A percentile compares a stretch with the other conserved stretches of the same genome.
phyloP scores from a whole-genome alignment of 2,113 vertebrate genomes.

The Oncorhynchus keta region DNA sequence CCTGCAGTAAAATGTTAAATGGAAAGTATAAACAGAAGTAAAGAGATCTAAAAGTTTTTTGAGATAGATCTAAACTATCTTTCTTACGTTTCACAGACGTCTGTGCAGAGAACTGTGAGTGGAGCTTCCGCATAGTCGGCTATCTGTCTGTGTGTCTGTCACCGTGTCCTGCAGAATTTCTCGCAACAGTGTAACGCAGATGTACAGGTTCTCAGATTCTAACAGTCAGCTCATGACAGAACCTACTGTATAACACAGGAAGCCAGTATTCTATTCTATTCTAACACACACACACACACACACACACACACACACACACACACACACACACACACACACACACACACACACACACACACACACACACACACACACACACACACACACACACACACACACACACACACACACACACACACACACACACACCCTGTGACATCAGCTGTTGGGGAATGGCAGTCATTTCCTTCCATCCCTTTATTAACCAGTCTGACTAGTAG shows the following conservation, averaged over 20 bases:
- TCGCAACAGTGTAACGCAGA: too few species aligned
- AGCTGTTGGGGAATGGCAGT: background rate
- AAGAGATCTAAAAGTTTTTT: background rate
- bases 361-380: too few species aligned
- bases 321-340: too few species aligned
- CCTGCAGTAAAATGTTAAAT: too few species aligned
- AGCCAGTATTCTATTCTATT: constrained; percentile 2
- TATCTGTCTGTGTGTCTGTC: background rate
- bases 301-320: too few species aligned
- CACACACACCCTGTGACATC: too few species aligned
- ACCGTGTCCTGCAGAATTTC: background rate
- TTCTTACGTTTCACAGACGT: too few species aligned
- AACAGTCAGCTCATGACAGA: background rate
- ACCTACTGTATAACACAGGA: background rate
- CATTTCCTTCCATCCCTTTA: background rate
- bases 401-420: too few species aligned
- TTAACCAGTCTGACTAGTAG: background rate
- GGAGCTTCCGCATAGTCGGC: background rate
- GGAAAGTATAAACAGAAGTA: background rate
- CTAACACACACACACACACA: background rate
- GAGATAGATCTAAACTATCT: too few species aligned
- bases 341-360: too few species aligned
- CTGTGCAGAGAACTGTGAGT: background rate
- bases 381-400: too few species aligned
- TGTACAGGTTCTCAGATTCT: background rate